phyloP scores from a whole-genome alignment of 2,113 vertebrate species.

The Macrotis lagotis region DNA sequence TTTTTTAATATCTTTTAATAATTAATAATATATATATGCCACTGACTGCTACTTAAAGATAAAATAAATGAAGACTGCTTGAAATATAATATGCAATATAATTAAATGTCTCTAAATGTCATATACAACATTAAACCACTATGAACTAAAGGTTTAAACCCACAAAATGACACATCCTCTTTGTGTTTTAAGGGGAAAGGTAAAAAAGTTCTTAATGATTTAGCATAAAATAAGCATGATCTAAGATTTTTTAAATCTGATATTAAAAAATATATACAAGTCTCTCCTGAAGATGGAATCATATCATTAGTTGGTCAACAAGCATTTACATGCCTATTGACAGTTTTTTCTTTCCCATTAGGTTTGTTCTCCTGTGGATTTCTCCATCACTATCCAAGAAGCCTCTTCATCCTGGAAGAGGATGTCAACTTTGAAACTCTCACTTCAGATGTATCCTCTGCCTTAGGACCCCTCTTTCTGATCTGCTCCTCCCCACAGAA shows the following conservation, averaged over 20 bases:
- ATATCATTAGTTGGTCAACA: neutral
- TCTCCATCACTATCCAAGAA: neutral
- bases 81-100: slow-evolving; percentile 71
- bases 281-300: neutral
- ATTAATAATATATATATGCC: slow-evolving; percentile 77
- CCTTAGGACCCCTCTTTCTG: neutral
- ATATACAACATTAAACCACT: slow-evolving; percentile 47
- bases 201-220: slow-evolving; percentile 53
- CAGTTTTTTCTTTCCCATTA: neutral
- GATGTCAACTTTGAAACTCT: neutral
- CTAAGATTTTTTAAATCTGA: slow-evolving; percentile 48
- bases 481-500: neutral
- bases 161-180: slow-evolving; percentile 47
- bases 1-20: neutral
- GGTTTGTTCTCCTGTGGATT: neutral
- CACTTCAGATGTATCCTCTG: neutral
- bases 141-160: slow-evolving; percentile 56
- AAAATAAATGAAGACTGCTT: slow-evolving; percentile 80
- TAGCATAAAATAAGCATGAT: slow-evolving; percentile 33
- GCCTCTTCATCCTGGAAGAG: neutral
- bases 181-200: neutral
- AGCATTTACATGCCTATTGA: neutral
- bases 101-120: slow-evolving; percentile 70
- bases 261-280: slow-evolving; percentile 28
- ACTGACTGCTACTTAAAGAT: slow-evolving; percentile 78